These are phyloP conservation scores for Heliconius nattereri DNA, from an alignment of 1,140 invertebrate species.

Conservation along the genomic window DNA sequence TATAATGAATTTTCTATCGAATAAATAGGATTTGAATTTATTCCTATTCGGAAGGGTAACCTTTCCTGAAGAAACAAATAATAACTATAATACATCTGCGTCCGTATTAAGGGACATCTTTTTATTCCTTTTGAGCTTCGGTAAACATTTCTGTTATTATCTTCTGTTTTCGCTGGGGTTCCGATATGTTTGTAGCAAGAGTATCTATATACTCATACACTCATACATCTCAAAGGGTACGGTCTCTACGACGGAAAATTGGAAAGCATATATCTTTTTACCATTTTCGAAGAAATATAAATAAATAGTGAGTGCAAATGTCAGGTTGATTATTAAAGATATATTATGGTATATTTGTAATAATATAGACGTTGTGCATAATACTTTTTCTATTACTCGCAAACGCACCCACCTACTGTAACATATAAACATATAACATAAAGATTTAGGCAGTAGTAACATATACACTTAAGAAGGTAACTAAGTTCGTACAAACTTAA, in stretches of 20 bases:
- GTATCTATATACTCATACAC: constrained; percentile 9
- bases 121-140: constrained; percentile 69
- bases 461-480: constrained; percentile 22
- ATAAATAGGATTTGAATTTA: constrained; percentile 26
- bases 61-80: constrained; percentile 69
- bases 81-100: constrained; percentile 75
- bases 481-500: constrained; percentile 30
- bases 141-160: constrained; percentile 77
- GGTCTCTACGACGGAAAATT: constrained; percentile 32
- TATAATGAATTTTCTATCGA: too few relatives aligned
- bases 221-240: constrained; percentile 2
- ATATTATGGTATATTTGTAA: not conserved
- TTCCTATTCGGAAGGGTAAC: constrained; percentile 61
- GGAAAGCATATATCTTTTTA: constrained; percentile 26
- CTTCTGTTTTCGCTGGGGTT: constrained; percentile 40
- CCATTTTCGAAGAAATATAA: constrained; percentile 7
- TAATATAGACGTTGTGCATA: not conserved
- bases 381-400: not conserved
- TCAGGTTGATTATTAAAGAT: not conserved
- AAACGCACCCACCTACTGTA: not conserved
- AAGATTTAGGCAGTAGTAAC: constrained; percentile 4
- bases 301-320: not conserved
- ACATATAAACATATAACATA: not conserved
- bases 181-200: constrained; percentile 24
- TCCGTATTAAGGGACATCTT: constrained; percentile 76